Evolutionary conservation across 2,888 invertebrate genomes (phyloP), one percentile per base, ranked within the genome.

Genomic region (Chironomus tentans): DNA sequence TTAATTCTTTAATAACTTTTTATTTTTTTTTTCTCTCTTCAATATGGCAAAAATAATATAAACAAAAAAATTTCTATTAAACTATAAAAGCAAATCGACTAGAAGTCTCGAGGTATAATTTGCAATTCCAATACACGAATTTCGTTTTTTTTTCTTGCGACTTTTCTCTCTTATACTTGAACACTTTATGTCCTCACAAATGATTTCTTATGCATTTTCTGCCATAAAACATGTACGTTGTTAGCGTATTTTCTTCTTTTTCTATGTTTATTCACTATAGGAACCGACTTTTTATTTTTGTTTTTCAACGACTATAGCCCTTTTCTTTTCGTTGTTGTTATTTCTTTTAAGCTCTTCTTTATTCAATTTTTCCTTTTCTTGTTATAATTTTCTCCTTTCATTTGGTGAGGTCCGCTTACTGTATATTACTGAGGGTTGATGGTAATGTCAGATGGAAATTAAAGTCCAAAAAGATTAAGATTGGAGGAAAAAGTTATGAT

Each of bases 41-140:
- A 65, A 12, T 68, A 68, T 68, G 65, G 62, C 72, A 62, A 10
- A 65, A 21, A 65, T 13, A 21, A 21, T n/a, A 18, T 68, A 48
- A 48, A 65, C 7, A 38, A 38, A n/a, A n/a, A n/a, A n/a, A 28
- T 28, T 28, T 28, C 5, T 38, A 10, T 38, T 38, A 38, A 38
- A 38, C 38, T 38, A 38, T 38, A 38, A 5, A 24, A 24, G 47
- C 48, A 68, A 74, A 65, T 68, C 68, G 74, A 74, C 74, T 74
- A 74, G 74, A 74, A 21, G 68, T 74, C 74, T 74, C 74, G 74
- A 74, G 74, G 74, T 74, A 74, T 74, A 68, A 68, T 74, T 74
- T 74, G 47, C 74, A 74, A 74, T 74, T 68, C 47, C 65, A 74
- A 74, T 47, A 24, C 21, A 18, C 65, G 65, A 65, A 61, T 74